Conservation (phyloP, 1,140 invertebrate species). For the Drosophila yakuba region DNA sequence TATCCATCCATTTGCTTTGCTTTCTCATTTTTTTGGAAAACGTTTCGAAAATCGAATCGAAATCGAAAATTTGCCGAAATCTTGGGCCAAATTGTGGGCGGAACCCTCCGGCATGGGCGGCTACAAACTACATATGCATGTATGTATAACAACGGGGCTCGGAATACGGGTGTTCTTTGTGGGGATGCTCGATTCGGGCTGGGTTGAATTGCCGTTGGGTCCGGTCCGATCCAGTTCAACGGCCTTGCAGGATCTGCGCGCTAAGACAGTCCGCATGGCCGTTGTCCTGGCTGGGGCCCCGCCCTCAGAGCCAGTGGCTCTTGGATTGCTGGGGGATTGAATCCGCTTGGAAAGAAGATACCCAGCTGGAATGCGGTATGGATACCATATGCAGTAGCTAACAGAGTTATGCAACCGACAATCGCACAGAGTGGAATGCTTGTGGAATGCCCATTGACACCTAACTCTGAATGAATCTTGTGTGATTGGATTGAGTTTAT, state of each 20-base stretch:
- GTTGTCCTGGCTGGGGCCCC: conserved; percentile 58
- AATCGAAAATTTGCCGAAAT: not conserved
- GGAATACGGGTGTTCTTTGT: not conserved
- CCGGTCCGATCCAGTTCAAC: conserved; percentile 58
- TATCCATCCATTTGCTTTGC: conserved; percentile 23
- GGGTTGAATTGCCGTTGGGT: conserved; percentile 21
- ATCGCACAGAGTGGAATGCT: conserved; percentile 65
- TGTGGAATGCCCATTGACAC: conserved; percentile 83
- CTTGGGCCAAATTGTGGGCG: conserved; percentile 12
- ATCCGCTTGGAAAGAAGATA: conserved; percentile 1
- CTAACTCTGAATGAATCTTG: conserved; percentile 83
- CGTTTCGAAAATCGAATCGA: no score
- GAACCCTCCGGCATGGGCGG: conserved; percentile 42
- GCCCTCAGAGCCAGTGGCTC: conserved; percentile 14
- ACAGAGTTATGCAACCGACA: conserved; percentile 84
- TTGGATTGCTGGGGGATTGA: conserved; percentile 8
- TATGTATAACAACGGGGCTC: conserved; percentile 21
- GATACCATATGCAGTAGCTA: conserved; percentile 73
- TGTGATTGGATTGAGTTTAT: conserved; percentile 41
- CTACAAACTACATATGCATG: conserved; percentile 37
- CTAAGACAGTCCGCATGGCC: conserved; percentile 70
- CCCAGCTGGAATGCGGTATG: not conserved
- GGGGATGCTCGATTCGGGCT: not conserved
- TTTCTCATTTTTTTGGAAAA: no score
- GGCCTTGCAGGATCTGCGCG: conserved; percentile 60